These are phyloP conservation scores for Acipenser ruthenus DNA, from an alignment of 2,797 vertebrate species.

Conservation along the genomic window DNA sequence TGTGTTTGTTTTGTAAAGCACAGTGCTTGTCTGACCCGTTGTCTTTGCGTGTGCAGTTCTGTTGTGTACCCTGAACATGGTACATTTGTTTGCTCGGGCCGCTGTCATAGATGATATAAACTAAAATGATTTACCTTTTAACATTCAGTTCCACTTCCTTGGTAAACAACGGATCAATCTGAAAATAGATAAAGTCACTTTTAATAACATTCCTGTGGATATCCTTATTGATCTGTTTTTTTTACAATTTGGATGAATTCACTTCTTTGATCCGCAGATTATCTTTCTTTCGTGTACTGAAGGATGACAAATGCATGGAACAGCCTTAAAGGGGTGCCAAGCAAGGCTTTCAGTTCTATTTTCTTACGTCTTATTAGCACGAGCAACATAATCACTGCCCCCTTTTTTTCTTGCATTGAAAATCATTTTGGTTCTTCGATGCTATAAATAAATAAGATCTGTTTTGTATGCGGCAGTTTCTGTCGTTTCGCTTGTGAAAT, in stretches of 20 bases:
- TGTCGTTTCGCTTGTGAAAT: too few species aligned
- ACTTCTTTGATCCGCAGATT: conserved; percentile 6
- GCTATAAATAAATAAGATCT: too few species aligned
- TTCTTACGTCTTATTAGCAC: too few species aligned
- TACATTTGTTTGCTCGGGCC: background rate
- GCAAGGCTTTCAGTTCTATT: background rate
- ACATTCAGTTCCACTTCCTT: conserved; percentile 68
- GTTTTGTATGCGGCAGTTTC: too few species aligned
- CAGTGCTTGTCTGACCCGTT: too few species aligned
- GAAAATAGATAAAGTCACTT: conserved; percentile 19
- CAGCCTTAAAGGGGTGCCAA: background rate
- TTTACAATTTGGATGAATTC: conserved; percentile 8
- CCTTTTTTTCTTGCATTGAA: too few species aligned
- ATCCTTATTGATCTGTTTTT: conserved; percentile 4
- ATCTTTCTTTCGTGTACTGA: background rate
- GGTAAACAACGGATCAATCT: conserved; percentile 78
- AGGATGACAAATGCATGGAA: conserved; percentile 3
- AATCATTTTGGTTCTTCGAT: too few species aligned
- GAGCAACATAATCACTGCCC: too few species aligned
- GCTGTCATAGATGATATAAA: conserved; percentile 7
- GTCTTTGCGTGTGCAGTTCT: too few species aligned
- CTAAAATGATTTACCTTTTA: conserved; percentile 52
- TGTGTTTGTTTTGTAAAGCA: too few species aligned
- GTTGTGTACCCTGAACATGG: too few species aligned
- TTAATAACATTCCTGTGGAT: conserved; percentile 5